These are phyloP conservation scores for Muricea muricata DNA, from an alignment of 92 coral and sea anemone genomes.

Conservation along the genomic window DNA sequence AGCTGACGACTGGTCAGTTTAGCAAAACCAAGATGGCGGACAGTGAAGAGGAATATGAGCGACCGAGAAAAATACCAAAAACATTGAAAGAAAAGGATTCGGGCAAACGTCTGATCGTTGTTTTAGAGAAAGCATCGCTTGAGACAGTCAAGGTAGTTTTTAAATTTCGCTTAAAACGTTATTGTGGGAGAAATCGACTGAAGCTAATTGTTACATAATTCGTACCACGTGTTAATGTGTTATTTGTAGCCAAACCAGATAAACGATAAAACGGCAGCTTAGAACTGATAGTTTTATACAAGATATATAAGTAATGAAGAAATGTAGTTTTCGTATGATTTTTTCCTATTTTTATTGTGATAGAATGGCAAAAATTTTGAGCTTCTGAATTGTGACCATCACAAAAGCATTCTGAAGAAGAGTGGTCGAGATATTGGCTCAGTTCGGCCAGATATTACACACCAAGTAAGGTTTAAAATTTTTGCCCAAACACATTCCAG, in stretches of 20 bases:
- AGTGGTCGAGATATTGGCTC: conserved; percentile 82
- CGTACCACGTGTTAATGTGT: too few relatives aligned
- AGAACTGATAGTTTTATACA: too few relatives aligned
- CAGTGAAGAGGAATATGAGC: conserved; percentile 75
- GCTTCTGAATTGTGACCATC: conserved; percentile 91
- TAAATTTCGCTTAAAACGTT: too few relatives aligned
- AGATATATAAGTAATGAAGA: too few relatives aligned
- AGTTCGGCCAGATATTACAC: conserved; percentile 95
- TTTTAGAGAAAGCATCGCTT: conserved; percentile 90
- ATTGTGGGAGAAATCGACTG: too few relatives aligned
- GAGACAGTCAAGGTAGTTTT: conserved; percentile 90
- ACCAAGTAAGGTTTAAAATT: conserved; percentile 72
- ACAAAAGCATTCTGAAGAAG: conserved; percentile 88
- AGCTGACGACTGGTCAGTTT: conserved; percentile 20
- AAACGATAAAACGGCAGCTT: too few relatives aligned
- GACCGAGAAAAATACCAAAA: conserved; percentile 87
- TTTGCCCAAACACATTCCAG: too few relatives aligned
- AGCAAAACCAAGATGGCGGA: conserved; percentile 67
- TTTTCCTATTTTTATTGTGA: background rate
- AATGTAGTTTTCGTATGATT: too few relatives aligned
- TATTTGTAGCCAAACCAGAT: too few relatives aligned
- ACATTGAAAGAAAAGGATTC: conserved; percentile 91
- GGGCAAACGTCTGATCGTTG: conserved; percentile 88
- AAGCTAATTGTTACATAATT: too few relatives aligned
- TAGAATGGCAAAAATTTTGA: conserved; percentile 98